Conservation (phyloP, 1,140 invertebrate species). For the Drosophila orena region DNA sequence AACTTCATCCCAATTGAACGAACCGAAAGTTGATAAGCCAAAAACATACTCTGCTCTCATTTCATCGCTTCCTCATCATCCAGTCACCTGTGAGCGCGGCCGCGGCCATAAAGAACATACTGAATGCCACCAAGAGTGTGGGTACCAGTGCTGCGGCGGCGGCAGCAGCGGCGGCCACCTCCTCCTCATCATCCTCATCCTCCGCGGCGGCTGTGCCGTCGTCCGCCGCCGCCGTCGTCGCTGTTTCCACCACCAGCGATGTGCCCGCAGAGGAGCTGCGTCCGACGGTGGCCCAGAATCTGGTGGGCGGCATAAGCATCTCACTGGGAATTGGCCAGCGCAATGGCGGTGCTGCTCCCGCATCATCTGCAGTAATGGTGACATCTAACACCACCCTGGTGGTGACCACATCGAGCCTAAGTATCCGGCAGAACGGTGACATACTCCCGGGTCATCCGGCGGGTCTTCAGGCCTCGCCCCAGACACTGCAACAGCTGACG, state of each 20-base stretch:
- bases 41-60: conserved; percentile 54
- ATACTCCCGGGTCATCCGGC: conserved; percentile 12
- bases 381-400: conserved; percentile 24
- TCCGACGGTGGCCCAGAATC: conserved; percentile 71
- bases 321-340: conserved; percentile 78
- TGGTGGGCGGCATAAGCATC: conserved; percentile 79
- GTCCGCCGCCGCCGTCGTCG: conserved; percentile 5
- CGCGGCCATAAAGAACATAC: conserved; percentile 80
- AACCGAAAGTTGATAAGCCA: conserved; percentile 33
- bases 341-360: conserved; percentile 52
- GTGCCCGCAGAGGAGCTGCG: conserved; percentile 47
- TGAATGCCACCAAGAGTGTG: conserved; percentile 82
- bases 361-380: conserved; percentile 20
- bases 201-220: conserved; percentile 17
- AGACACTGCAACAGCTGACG: conserved; percentile 82
- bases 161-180: conserved; percentile 33
- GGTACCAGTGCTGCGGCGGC: conserved; percentile 60
- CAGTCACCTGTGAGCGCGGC: conserved; percentile 82
- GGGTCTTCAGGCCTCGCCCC: conserved; percentile 37
- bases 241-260: conserved; percentile 26
- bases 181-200: conserved; percentile 25
- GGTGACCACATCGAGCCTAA: conserved; percentile 33
- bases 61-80: conserved; percentile 52
- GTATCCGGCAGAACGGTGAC: conserved; percentile 53
- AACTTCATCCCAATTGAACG: conserved; percentile 33